Evolutionary conservation across 2,888 invertebrate species (phyloP), one percentile per base, ranked within the genome.

Genomic region (Drosophila algonquin): DNA sequence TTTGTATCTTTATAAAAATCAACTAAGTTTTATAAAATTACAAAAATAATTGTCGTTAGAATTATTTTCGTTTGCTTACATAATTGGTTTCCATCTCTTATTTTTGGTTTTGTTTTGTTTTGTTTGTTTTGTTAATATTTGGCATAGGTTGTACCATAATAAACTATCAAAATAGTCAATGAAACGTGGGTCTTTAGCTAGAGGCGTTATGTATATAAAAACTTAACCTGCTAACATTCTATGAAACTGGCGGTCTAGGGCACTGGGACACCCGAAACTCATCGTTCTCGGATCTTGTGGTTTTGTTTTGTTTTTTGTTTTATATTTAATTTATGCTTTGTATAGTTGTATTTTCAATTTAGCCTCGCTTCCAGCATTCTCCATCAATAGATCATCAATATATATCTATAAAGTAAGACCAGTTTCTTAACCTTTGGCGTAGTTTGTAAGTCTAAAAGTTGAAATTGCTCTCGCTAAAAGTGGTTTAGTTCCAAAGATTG

Each of bases 1-100:
- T 55, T 61, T 51, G 48, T 51, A 47, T 70, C 57, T 70, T 62
- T 71, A 55, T 75, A 61, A 75, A 77, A 79, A 73, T 63, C 75
- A 84, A 84, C 81, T 77, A 73, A 86, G 56, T 78, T 80, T 89
- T 86, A 87, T 86, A 89, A 89, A 89, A 86, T 89, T 86, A 89
- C 89, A 86, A 86, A 86, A 86, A 89, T 86, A 86, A 89, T 81
- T 89, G 74, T 86, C 69, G 60, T 70, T 70, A 58, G 57, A 73
- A 78, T 82, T 85, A 77, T 80, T 86, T 73, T 68, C 63, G 69
- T 62, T 69, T 62, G 55, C 63, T 68, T 67, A 40, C 40, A 40
- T 40, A 40, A 40, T 40, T 40, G 7, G 40, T 14, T 40, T 14
- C 14, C 40, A 6, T 40, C n/a, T 40, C 40, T 50, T 58, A 61